phyloP scores from a whole-genome alignment of 2,797 vertebrate genomes.

The Danio choprae region DNA sequence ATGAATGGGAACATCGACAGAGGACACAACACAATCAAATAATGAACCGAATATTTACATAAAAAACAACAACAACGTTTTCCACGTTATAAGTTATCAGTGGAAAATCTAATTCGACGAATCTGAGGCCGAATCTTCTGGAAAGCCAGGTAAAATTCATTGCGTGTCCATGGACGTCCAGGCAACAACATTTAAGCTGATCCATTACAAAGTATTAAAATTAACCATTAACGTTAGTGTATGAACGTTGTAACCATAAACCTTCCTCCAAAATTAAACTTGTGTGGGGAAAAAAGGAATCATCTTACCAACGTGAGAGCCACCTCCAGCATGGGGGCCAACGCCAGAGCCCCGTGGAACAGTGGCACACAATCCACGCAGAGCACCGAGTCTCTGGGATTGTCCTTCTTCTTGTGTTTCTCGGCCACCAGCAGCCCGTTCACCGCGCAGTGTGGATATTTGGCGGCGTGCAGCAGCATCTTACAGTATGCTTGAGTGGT shows the following conservation, averaged over 20 bases:
- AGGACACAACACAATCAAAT: too few relatives aligned
- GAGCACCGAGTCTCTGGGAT: constrained; percentile 76
- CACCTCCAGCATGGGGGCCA: constrained; percentile 96
- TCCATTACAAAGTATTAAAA: not conserved
- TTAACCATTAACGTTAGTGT: too few relatives aligned
- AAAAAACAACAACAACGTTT: too few relatives aligned
- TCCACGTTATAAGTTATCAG: too few relatives aligned
- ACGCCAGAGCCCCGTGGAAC: constrained; percentile 92
- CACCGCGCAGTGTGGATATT: constrained; percentile 92
- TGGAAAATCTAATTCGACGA: too few relatives aligned
- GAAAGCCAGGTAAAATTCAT: too few relatives aligned
- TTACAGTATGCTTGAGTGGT: constrained; percentile 97
- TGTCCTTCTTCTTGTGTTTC: constrained; percentile 81
- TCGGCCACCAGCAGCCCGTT: constrained; percentile 94
- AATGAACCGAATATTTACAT: too few relatives aligned
- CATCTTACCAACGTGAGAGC: constrained; percentile 91
- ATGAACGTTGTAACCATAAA: not conserved
- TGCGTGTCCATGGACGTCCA: too few relatives aligned
- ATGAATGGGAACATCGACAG: too few relatives aligned
- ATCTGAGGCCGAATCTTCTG: too few relatives aligned
- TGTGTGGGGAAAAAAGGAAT: not conserved
- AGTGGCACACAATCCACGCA: constrained; percentile 96
- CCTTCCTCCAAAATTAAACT: not conserved
- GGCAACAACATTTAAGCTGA: too few relatives aligned
- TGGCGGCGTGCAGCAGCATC: constrained; percentile 93